Conservation (phyloP, 2,797 vertebrate genomes). For the Atherinosoma microstoma region DNA sequence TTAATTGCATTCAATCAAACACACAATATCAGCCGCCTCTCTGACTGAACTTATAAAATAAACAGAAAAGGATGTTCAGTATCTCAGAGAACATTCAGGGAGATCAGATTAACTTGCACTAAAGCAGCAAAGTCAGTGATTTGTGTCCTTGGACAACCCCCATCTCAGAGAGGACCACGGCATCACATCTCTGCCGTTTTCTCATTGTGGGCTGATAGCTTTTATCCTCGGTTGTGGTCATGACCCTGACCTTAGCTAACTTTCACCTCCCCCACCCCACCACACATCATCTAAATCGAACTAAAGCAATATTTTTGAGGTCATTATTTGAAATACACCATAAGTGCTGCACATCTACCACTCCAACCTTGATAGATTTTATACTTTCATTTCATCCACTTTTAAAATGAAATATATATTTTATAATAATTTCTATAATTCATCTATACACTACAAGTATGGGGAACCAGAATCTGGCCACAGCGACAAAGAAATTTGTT, state of each 20-base stretch:
- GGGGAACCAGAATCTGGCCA: neutral
- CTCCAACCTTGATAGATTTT: neutral
- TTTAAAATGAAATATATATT: neutral
- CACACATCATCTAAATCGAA: neutral
- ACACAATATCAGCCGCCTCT: neutral
- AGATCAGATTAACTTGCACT: conserved; percentile 8
- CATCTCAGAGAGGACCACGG: neutral
- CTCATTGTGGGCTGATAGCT: conserved; percentile 1
- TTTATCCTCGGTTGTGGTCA: conserved; percentile 6
- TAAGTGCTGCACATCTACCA: neutral
- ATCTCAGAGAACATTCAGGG: conserved; percentile 2
- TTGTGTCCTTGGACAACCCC: neutral
- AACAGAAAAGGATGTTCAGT: neutral
- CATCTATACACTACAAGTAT: neutral
- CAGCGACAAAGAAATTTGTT: neutral
- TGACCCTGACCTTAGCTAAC: conserved; percentile 16
- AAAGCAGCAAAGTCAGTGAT: conserved; percentile 5
- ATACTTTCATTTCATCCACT: neutral
- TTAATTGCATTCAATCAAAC: neutral
- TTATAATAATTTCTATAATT: no score
- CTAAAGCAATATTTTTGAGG: neutral
- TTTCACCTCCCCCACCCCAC: neutral
- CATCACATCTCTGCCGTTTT: neutral
- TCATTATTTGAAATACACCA: neutral
- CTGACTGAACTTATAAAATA: neutral